Percentiles rank a stretch among this genome's conserved stretches.
phyloP scores from a whole-genome alignment of 2,888 invertebrate genomes.

The Pogonocherus hispidulus region DNA sequence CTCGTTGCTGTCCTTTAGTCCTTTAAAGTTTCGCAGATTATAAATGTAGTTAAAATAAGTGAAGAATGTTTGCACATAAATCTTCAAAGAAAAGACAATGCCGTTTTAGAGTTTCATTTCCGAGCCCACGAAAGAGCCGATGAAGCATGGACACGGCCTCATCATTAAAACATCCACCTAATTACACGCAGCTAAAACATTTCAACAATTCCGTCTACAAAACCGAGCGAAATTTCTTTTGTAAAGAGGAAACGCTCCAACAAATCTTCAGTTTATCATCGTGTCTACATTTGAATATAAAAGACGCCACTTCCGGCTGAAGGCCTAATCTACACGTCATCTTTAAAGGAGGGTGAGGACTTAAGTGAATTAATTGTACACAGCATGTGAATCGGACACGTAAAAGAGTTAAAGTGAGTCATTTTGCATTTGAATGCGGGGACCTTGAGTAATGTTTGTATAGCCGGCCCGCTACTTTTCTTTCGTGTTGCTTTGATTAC shows the following conservation, averaged over 20 bases:
- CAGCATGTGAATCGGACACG: slow-evolving; percentile 9
- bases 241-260: slow-evolving; percentile 21
- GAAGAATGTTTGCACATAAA: background rate
- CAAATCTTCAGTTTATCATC: slow-evolving; percentile 23
- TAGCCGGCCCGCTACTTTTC: background rate
- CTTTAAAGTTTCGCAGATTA: no score
- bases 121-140: slow-evolving; percentile 3
- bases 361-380: slow-evolving; percentile 23
- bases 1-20: no score
- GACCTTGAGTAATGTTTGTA: slow-evolving; percentile 17
- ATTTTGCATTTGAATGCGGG: slow-evolving; percentile 23
- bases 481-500: background rate
- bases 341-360: slow-evolving; percentile 20
- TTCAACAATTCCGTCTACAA: slow-evolving; percentile 3
- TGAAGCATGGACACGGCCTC: background rate
- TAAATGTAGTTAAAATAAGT: no score
- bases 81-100: background rate
- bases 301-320: slow-evolving; percentile 20
- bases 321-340: slow-evolving; percentile 26
- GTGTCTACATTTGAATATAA: slow-evolving; percentile 26
- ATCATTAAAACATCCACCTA: slow-evolving; percentile 10
- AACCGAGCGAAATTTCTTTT: slow-evolving; percentile 24
- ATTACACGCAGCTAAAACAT: background rate
- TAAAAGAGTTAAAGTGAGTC: slow-evolving; percentile 24
- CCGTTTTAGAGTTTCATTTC: background rate